A percentile compares a stretch with the other conserved stretches of the same genome.
phyloP scores from a whole-genome alignment of 2,888 invertebrate species.

The Philaethria dido region DNA sequence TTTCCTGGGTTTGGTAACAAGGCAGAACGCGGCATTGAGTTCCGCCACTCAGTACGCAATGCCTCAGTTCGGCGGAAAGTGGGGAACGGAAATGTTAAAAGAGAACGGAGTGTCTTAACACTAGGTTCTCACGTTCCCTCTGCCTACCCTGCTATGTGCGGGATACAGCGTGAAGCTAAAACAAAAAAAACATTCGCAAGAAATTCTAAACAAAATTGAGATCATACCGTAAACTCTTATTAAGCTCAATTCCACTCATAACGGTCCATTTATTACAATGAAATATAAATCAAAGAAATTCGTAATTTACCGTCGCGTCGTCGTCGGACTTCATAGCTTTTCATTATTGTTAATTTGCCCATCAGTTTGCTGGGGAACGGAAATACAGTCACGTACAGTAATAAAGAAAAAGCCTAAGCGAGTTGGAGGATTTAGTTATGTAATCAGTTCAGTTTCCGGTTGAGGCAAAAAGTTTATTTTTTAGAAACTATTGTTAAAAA shows the following conservation, averaged over 20 bases:
- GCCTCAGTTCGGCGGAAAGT: no score
- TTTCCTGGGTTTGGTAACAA: no score
- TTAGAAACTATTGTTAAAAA: not conserved
- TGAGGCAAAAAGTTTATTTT: not conserved
- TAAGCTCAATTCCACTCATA: constrained; percentile 13
- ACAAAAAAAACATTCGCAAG: not conserved
- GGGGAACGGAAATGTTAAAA: no score
- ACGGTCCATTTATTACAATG: constrained; percentile 21
- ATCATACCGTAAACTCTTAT: constrained; percentile 20
- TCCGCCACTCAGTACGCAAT: no score
- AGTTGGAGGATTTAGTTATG: not conserved
- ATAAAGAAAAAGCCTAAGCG: constrained; percentile 29
- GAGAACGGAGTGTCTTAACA: no score
- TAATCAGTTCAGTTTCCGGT: not conserved
- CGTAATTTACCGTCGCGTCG: constrained; percentile 34
- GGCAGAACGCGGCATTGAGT: no score
- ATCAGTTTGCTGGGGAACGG: constrained; percentile 35
- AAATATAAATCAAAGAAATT: constrained; percentile 33
- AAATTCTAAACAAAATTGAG: constrained; percentile 4
- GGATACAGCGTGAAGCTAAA: no score
- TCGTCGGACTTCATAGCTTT: constrained; percentile 36
- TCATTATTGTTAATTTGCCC: constrained; percentile 44
- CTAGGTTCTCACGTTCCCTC: no score
- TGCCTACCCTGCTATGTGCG: no score
- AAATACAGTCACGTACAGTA: constrained; percentile 32